Evolutionary conservation across 1,140 invertebrate species (phyloP).

Genomic region (Calycopis cecrops): DNA sequence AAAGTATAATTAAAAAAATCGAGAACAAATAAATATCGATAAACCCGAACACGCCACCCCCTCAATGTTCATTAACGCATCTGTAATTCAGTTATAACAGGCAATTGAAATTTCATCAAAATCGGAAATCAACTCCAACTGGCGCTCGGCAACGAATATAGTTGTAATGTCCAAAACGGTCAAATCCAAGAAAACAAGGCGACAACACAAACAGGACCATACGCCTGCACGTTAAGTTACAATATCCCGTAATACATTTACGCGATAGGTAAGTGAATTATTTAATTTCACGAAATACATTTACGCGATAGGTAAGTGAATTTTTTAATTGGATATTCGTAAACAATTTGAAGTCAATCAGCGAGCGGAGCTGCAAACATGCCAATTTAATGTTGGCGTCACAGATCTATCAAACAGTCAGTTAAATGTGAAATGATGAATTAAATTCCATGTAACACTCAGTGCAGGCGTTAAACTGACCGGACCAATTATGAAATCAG

Average conservation of each 20-base stretch:
- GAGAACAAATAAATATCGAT: too few species aligned
- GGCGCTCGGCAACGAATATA: constrained; percentile 25
- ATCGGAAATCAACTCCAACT: constrained; percentile 29
- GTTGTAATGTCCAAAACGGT: constrained; percentile 16
- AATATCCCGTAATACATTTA: constrained; percentile 3
- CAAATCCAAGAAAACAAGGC: constrained; percentile 5
- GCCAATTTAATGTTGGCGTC: constrained; percentile 41
- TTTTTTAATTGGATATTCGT: constrained; percentile 40
- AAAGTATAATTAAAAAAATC: background rate
- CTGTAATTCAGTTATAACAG: constrained; percentile 17
- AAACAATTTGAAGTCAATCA: constrained; percentile 39
- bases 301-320: too few species aligned
- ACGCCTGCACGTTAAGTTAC: constrained; percentile 1
- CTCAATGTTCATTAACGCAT: constrained; percentile 9
- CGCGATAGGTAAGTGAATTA: too few species aligned
- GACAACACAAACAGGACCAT: constrained; percentile 16
- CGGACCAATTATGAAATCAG: constrained; percentile 51
- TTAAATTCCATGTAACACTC: constrained; percentile 52
- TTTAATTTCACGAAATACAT: too few species aligned
- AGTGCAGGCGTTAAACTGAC: constrained; percentile 35
- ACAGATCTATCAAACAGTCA: constrained; percentile 43
- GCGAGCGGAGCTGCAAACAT: constrained; percentile 33
- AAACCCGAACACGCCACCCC: constrained; percentile 9
- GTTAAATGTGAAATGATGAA: constrained; percentile 50
- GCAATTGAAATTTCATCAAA: constrained; percentile 30